phyloP scores from a whole-genome alignment of 2,797 vertebrate species.

The Mallotus villosus region DNA sequence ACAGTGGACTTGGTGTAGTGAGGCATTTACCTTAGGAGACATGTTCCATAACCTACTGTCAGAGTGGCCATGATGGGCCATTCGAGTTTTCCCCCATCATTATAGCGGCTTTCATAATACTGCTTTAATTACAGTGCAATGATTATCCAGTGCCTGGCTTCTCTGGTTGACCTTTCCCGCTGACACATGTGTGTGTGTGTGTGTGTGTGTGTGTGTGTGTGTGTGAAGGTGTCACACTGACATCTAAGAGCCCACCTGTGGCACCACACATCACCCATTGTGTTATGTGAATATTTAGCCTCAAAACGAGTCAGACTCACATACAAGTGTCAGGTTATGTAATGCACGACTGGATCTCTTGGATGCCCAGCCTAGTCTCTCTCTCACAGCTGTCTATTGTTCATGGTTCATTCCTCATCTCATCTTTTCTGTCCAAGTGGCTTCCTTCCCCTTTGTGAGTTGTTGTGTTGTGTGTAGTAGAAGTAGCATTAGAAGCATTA shows the following conservation, averaged over 20 bases:
- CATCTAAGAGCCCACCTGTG: too few relatives aligned
- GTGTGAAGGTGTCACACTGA: slow-evolving; percentile 23
- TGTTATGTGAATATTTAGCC: too few relatives aligned
- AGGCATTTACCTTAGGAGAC: slow-evolving; percentile 40
- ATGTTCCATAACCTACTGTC: slow-evolving; percentile 28
- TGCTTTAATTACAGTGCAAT: slow-evolving; percentile 56
- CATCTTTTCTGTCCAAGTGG: too few relatives aligned
- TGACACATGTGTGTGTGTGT: slow-evolving; percentile 12
- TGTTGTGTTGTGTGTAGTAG: too few relatives aligned
- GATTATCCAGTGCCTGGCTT: slow-evolving; percentile 50
- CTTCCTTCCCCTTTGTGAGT: too few relatives aligned
- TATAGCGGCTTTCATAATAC: slow-evolving; percentile 49
- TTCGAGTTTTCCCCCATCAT: slow-evolving; percentile 51
- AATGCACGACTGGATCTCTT: slow-evolving; percentile 18
- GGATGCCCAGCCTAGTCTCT: too few relatives aligned
- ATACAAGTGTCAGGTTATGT: too few relatives aligned
- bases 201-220: slow-evolving; percentile 29
- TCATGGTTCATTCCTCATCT: too few relatives aligned
- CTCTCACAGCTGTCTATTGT: too few relatives aligned
- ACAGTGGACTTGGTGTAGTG: slow-evolving; percentile 2
- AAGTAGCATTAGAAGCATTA: too few relatives aligned
- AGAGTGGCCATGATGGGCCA: slow-evolving; percentile 40
- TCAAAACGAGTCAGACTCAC: too few relatives aligned
- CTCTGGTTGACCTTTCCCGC: slow-evolving; percentile 20
- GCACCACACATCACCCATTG: too few relatives aligned